phyloP scores from a whole-genome alignment of 1,140 invertebrate species.

The Fopius arisanus region DNA sequence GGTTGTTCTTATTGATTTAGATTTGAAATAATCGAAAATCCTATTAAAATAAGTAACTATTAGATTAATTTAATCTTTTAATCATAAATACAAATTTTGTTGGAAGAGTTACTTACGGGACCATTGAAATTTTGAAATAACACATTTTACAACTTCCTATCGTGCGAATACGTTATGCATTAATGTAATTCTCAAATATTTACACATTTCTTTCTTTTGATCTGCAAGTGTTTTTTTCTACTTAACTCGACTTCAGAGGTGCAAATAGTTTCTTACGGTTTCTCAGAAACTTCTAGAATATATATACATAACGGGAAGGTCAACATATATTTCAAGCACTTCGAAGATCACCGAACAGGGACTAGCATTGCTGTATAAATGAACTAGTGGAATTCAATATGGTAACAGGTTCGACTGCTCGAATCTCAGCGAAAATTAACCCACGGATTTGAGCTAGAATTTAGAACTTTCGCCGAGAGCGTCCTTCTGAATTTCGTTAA shows the following conservation, averaged over 20 bases:
- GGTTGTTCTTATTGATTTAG: too few species aligned
- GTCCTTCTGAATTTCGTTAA: not conserved
- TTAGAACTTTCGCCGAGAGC: not conserved
- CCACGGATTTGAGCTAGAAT: not conserved
- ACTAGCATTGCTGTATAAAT: conserved; percentile 4
- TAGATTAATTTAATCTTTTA: too few species aligned
- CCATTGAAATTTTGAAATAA: too few species aligned
- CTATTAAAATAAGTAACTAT: too few species aligned
- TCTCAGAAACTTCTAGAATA: not conserved
- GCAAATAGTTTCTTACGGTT: conserved; percentile 1
- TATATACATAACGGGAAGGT: not conserved
- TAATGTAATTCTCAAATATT: not conserved
- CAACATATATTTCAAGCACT: not conserved
- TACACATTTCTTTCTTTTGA: not conserved
- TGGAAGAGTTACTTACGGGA: too few species aligned
- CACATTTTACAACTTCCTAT: too few species aligned
- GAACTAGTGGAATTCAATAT: not conserved
- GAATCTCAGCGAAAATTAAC: not conserved
- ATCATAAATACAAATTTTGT: too few species aligned
- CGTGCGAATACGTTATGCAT: not conserved
- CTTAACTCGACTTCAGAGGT: not conserved
- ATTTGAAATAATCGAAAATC: too few species aligned
- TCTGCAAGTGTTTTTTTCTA: not conserved
- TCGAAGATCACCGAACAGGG: not conserved
- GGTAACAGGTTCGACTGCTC: not conserved